phyloP scores from a whole-genome alignment of 2,797 vertebrate genomes.

The Hippocampus kuda region DNA sequence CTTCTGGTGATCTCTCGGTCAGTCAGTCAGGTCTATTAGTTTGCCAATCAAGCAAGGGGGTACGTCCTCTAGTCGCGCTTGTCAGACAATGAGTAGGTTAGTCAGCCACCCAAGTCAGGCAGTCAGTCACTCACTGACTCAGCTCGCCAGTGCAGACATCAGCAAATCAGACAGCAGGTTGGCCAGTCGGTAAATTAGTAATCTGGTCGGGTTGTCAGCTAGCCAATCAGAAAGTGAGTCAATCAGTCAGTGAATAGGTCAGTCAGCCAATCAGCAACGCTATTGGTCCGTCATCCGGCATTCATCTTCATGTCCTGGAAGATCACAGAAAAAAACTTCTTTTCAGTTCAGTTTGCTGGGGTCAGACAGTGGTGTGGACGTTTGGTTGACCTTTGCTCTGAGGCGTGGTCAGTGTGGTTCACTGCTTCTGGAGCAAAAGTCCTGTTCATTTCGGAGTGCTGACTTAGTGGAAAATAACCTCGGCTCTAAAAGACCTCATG shows the following conservation, averaged over 20 bases:
- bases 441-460: slow-evolving; percentile 28
- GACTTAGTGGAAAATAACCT: slow-evolving; percentile 29
- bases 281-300: background rate
- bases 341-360: slow-evolving; percentile 23
- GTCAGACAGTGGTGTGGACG: slow-evolving; percentile 49
- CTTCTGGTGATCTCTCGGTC: too few relatives aligned
- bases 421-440: slow-evolving; percentile 42
- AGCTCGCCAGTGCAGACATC: background rate
- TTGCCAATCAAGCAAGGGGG: background rate
- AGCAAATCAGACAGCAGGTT: background rate
- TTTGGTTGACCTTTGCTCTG: slow-evolving; percentile 31
- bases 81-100: background rate
- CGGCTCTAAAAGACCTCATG: slow-evolving; percentile 30
- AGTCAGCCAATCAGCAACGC: background rate
- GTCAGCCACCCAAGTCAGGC: background rate
- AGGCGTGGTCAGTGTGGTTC: slow-evolving; percentile 39
- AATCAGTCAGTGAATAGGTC: background rate
- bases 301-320: slow-evolving; percentile 10
- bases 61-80: background rate
- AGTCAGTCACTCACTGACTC: background rate
- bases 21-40: too few relatives aligned
- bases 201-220: background rate
- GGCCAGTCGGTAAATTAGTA: background rate
- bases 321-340: slow-evolving; percentile 38
- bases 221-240: background rate